Base-by-base conservation (phyloP, 2,888 invertebrate genomes). In the Oithona nana region DNA sequence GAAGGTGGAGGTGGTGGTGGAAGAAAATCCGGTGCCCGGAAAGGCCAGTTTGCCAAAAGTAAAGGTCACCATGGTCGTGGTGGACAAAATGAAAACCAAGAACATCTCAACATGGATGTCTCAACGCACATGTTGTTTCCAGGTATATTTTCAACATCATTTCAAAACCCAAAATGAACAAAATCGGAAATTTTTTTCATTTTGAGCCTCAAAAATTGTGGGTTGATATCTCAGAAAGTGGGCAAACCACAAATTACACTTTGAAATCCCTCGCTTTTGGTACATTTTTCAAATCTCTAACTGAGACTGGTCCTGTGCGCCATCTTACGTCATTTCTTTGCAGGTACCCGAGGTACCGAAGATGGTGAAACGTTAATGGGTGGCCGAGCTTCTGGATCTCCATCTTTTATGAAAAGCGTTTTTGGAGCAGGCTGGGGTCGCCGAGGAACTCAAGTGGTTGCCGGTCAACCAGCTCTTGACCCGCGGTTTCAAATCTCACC, bases 71-170 rank as follows among this genome's bases (percentile, higher is more conserved):
- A 56, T 26, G 30, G 62, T n/a, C 24, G 48, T 28, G 56, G 48
- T 8, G 62, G 55, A 4, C 29, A 29, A 11, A 24, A n/a, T 4
- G 62, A 54, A 20, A 39, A 56, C n/a, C 11, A 1, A 22, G 58
- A 48, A 8, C 22, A 28, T n/a, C 55, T 62, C 22, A 49, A 62
- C 26, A 26, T 28, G 6, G 56, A 54, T 3, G 48, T 48, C 26
- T 20, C 56, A 31, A 62, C 62, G 13, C 62, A 62, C 28, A 26
- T 62, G 29, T 48, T 62, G 20, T 62, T 62, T 48, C 62, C 62
- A 22, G 56, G 54, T n/a, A 49, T n/a, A n/a, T n/a, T n/a, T n/a
- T n/a, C n/a, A n/a, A n/a, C n/a, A n/a, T n/a, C n/a, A n/a, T n/a
- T n/a, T n/a, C n/a, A n/a, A n/a, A n/a, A n/a, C n/a, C n/a, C n/a